A percentile compares a stretch with the other conserved stretches of the same genome.
Conservation (phyloP, 1,140 invertebrate species). For the Hestina assimilis region DNA sequence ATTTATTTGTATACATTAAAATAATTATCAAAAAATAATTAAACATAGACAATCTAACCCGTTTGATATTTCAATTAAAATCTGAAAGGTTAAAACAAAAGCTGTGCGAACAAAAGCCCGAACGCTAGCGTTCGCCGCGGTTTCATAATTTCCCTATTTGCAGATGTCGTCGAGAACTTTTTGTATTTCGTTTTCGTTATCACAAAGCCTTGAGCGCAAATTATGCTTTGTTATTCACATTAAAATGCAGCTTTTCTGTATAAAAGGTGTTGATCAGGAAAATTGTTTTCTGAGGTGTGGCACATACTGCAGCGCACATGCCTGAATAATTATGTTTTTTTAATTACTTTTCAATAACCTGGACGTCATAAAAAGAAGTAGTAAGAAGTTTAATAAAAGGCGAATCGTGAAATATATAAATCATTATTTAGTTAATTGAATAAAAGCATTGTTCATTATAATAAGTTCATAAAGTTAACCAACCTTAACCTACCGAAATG, state of each 20-base stretch:
- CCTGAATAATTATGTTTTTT: neutral
- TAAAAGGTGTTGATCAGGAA: slow-evolving; percentile 21
- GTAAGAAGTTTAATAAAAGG: too few relatives aligned
- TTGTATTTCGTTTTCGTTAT: slow-evolving; percentile 53
- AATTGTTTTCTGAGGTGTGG: slow-evolving; percentile 8
- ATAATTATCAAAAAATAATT: slow-evolving; percentile 8
- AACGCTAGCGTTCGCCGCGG: slow-evolving; percentile 56
- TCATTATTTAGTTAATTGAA: too few relatives aligned
- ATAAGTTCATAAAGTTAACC: too few relatives aligned
- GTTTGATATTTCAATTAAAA: slow-evolving; percentile 70
- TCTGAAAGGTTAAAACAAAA: slow-evolving; percentile 66
- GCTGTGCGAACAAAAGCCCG: slow-evolving; percentile 59
- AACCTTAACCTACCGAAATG: too few relatives aligned
- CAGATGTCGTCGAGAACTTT: slow-evolving; percentile 57
- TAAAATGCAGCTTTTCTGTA: slow-evolving; percentile 39
- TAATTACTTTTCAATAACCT: too few relatives aligned
- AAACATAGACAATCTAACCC: slow-evolving; percentile 34
- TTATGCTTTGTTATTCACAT: slow-evolving; percentile 55
- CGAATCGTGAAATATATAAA: too few relatives aligned
- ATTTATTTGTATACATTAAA: too few relatives aligned
- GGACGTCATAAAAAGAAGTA: too few relatives aligned
- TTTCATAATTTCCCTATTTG: slow-evolving; percentile 75
- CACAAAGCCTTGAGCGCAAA: slow-evolving; percentile 41
- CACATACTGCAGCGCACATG: neutral
- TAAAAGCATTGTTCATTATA: too few relatives aligned